These are phyloP conservation scores for Phyllopteryx taeniolatus DNA, from an alignment of 2,113 vertebrate genomes.

Conservation along the genomic window DNA sequence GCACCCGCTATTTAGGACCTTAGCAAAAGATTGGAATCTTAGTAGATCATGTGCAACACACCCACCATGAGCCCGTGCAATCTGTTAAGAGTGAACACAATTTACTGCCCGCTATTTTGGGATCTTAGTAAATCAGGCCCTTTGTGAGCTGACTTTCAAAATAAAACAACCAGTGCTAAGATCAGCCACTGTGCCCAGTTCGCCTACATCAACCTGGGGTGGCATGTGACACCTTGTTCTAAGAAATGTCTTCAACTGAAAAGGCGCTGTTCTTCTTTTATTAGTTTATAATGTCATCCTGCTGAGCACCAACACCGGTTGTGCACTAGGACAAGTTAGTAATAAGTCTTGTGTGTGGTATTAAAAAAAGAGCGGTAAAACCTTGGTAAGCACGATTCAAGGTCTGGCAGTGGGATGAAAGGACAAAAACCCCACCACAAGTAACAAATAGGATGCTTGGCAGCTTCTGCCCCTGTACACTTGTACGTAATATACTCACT, in stretches of 20 bases:
- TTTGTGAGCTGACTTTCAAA: neutral
- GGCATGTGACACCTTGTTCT: neutral
- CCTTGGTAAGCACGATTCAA: neutral
- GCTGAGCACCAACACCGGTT: neutral
- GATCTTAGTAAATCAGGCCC: neutral
- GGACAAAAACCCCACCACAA: neutral
- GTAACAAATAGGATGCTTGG: neutral
- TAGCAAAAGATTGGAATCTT: neutral
- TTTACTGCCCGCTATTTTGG: neutral
- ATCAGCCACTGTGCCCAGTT: neutral
- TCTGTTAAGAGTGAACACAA: neutral
- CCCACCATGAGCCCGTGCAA: neutral
- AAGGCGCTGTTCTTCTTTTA: neutral
- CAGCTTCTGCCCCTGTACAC: neutral
- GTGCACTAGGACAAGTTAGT: neutral
- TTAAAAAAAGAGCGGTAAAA: neutral
- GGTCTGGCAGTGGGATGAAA: neutral
- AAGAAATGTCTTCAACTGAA: neutral
- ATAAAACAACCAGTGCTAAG: neutral
- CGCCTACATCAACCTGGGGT: neutral
- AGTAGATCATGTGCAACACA: neutral
- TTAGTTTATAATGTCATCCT: neutral
- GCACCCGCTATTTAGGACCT: neutral
- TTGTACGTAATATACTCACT: conserved; percentile 77
- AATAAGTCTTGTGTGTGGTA: neutral